Base-by-base conservation (phyloP, 2,888 invertebrate species). In the Nymphalis c-album region DNA sequence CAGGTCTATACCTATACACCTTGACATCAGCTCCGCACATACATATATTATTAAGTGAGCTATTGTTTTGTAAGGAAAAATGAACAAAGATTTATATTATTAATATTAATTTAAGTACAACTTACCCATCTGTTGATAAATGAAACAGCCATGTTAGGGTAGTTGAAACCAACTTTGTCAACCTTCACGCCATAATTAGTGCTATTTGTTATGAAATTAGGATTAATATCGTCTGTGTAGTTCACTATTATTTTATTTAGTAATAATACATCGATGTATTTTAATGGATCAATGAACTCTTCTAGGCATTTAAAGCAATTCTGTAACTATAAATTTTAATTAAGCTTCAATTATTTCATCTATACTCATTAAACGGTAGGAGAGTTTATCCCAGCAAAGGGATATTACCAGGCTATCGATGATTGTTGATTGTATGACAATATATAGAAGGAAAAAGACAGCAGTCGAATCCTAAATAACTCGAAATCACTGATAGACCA, bases 101-200 rank as follows among this genome's bases (percentile, higher is more conserved):
- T 40, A 40, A 40, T 40, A 13, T 13, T 0, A 0, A 13, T 40
- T 2, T 13, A 40, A 4, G 10, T 13, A 40, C 13, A 40, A 40
- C 79, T 76, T 72, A 88, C 89, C 78, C 77, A 77, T 67, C 72
- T 76, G 70, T 89, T 88, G 1, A 89, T 82, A 70, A 78, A 83
- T 4, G 71, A n/a, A 0, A 73, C 68, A 0, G 85, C 82, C 3
- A 77, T 64, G 3, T 60, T 69, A 1, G 83, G 83, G 40, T 75
- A 78, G 13, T 78, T 71, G 64, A 83, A 87, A 0, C 82, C 80
- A 3, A 86, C 76, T 73, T 77, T 83, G 0, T 83, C 80, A 0
- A 85, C 79, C n/a, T 74, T 71, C 0, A 87, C 79, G 2, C 86
- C 87, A 61, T 73, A 82, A 1, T 71, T 35, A 0, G 69, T 72